Conservation (phyloP, 2,797 vertebrate genomes). For the Sebastes flavidus region DNA sequence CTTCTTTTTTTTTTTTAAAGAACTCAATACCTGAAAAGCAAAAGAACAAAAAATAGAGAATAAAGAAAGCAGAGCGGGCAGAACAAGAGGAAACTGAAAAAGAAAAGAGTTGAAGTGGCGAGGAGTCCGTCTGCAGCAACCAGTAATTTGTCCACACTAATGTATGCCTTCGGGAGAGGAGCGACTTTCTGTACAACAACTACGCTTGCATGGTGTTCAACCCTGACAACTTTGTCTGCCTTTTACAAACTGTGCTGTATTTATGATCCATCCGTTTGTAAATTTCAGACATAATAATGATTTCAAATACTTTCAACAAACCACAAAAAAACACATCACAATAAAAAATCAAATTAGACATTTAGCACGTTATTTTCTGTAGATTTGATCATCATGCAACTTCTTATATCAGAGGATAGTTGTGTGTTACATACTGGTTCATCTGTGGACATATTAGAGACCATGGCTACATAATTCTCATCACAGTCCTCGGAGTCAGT, state of each 20-base stretch:
- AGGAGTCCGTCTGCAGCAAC: slow-evolving; percentile 83
- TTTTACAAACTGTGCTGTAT: background rate
- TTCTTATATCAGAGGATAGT: slow-evolving; percentile 59
- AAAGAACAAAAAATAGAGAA: slow-evolving; percentile 43
- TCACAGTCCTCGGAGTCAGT: slow-evolving; percentile 98
- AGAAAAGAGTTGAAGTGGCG: slow-evolving; percentile 51
- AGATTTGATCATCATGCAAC: slow-evolving; percentile 40
- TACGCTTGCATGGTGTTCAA: background rate
- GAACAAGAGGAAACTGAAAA: slow-evolving; percentile 53
- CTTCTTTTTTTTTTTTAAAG: background rate
- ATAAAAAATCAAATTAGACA: background rate
- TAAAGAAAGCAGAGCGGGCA: slow-evolving; percentile 51
- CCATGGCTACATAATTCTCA: slow-evolving; percentile 98
- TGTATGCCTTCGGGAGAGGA: slow-evolving; percentile 11
- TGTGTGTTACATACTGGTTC: slow-evolving; percentile 92
- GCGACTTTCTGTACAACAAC: slow-evolving; percentile 11
- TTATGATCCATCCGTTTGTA: background rate
- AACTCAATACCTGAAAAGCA: slow-evolving; percentile 55
- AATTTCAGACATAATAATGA: slow-evolving; percentile 5
- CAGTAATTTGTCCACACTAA: slow-evolving; percentile 29
- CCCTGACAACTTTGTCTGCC: background rate
- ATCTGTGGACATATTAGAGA: slow-evolving; percentile 93
- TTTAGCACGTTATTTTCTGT: background rate
- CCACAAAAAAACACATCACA: background rate
- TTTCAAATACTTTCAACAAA: background rate